Evolutionary conservation across 2,113 vertebrate genomes (phyloP), one percentile per base, ranked within the genome.

Genomic region (Lepus americanus): DNA sequence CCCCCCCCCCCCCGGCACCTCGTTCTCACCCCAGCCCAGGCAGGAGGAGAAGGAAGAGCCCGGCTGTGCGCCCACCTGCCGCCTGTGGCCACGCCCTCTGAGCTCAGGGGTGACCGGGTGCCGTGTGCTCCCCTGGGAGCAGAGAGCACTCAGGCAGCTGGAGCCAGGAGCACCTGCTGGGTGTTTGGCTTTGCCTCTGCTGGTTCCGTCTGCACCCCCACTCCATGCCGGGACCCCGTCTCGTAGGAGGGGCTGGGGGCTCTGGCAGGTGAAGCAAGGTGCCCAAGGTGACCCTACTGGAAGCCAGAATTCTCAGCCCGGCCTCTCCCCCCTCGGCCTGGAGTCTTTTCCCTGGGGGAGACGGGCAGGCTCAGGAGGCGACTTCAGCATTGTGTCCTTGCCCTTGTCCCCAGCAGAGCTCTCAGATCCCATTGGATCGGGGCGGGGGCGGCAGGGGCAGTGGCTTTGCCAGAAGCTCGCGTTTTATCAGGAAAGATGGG

Each of bases 401-500:
- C 88, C 72, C 82, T 81, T 59, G 44, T 83, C 63, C 76, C 55
- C 5, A 0, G 16, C 89, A 49, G 63, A 74, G 77, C 23, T 66
- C 77, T 39, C 55, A 27, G 1, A 51, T 36, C 77, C 53, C 51
- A 55, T 59, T 12, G 0, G 69, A 61, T 66, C 22, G 0, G 33
- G 95, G 55, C n/a, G 44, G 44, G 44, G 44, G 44, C 6, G 44
- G 44, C 44, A 44, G 44, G 44, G 44, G 59, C 51, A 29, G 39
- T 3, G 0, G 6, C 29, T 25, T 55, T 9, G 7, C 44, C 39
- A 29, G 29, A 73, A 91, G 92, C 39, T 87, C 80, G 55, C 33
- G 83, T 90, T 94, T 79, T 76, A 89, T 55, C 86, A 70, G 63
- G 89, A 81, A 89, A 44, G 70, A 89, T 20, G 39, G 36, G 23